Evolutionary conservation across 92 coral and sea anemone genomes (phyloP).

Genomic region (Parazoanthus swiftii): DNA sequence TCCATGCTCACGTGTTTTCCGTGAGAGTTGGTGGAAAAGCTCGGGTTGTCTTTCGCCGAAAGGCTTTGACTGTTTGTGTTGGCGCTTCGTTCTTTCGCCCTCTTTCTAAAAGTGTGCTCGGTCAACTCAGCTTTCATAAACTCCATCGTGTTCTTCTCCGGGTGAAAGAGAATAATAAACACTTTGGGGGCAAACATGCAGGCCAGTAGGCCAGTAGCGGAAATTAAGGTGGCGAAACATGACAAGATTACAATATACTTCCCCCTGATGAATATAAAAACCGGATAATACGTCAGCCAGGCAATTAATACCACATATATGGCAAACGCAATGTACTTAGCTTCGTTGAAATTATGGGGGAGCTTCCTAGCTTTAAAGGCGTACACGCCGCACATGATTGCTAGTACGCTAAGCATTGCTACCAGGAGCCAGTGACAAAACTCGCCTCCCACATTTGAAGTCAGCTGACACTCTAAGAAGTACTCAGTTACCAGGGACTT

Average conservation of each 20-base stretch:
- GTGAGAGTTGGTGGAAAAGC: not conserved
- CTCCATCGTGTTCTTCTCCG: slow-evolving; percentile 72
- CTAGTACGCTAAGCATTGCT: slow-evolving; percentile 54
- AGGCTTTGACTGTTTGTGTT: slow-evolving; percentile 4
- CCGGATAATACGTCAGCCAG: slow-evolving; percentile 82
- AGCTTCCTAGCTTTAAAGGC: slow-evolving; percentile 79
- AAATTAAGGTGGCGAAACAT: slow-evolving; percentile 65
- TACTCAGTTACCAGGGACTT: slow-evolving; percentile 56
- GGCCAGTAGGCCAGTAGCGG: slow-evolving; percentile 73
- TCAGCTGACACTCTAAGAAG: slow-evolving; percentile 52
- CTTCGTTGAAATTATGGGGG: slow-evolving; percentile 87
- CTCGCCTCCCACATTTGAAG: slow-evolving; percentile 48
- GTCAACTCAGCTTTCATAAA: slow-evolving; percentile 76
- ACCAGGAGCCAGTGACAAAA: slow-evolving; percentile 67
- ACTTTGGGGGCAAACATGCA: slow-evolving; percentile 83
- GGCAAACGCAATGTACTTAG: slow-evolving; percentile 79
- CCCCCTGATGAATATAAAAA: slow-evolving; percentile 64
- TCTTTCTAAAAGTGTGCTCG: slow-evolving; percentile 64
- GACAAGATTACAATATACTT: slow-evolving; percentile 65
- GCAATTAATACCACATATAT: slow-evolving; percentile 68
- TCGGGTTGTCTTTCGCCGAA: not conserved
- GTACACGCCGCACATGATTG: slow-evolving; percentile 64
- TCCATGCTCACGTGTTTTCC: not conserved
- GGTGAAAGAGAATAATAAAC: slow-evolving; percentile 67
- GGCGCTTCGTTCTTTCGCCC: slow-evolving; percentile 33